Evolutionary conservation across 1,140 invertebrate species (phyloP).

Genomic region (Trichogramma pretiosum): DNA sequence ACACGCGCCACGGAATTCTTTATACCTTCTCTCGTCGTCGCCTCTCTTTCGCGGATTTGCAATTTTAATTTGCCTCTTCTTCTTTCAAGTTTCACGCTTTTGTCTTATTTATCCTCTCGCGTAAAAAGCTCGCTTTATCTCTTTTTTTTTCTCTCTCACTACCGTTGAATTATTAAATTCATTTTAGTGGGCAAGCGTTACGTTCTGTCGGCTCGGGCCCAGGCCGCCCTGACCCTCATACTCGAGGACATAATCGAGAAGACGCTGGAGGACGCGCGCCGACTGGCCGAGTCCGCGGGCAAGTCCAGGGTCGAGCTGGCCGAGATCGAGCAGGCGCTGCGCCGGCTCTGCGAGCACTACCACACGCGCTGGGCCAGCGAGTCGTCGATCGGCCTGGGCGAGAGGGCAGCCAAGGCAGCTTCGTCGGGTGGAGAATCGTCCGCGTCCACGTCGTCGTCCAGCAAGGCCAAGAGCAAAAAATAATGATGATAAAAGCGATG

Average conservation of each 20-base stretch:
- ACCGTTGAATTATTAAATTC: too few species aligned
- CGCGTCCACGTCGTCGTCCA: too few species aligned
- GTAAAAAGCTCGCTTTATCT: conserved; percentile 17
- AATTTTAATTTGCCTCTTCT: conserved; percentile 3
- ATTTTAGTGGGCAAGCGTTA: conserved; percentile 24
- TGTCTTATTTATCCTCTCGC: conserved; percentile 14
- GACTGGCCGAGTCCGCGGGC: conserved; percentile 29
- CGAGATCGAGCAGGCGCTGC: conserved; percentile 29
- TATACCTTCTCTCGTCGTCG: background rate
- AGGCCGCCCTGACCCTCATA: conserved; percentile 28
- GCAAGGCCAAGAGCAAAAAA: background rate
- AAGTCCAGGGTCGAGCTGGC: conserved; percentile 26
- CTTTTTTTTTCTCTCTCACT: too few species aligned
- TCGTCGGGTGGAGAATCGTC: too few species aligned
- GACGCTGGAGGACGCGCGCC: conserved; percentile 32
- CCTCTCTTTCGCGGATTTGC: background rate
- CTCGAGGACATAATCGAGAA: conserved; percentile 36
- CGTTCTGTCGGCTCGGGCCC: conserved; percentile 27
- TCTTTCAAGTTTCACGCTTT: background rate
- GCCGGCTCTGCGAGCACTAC: conserved; percentile 29
- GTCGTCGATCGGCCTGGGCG: background rate
- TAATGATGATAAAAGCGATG: too few species aligned
- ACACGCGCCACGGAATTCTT: too few species aligned
- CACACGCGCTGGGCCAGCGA: conserved; percentile 12
- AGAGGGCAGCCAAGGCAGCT: too few species aligned